A percentile compares a stretch with the other conserved stretches of the same genome.
phyloP scores from a whole-genome alignment of 92 coral and sea anemone genomes.

The Virgularia gustaviana region DNA sequence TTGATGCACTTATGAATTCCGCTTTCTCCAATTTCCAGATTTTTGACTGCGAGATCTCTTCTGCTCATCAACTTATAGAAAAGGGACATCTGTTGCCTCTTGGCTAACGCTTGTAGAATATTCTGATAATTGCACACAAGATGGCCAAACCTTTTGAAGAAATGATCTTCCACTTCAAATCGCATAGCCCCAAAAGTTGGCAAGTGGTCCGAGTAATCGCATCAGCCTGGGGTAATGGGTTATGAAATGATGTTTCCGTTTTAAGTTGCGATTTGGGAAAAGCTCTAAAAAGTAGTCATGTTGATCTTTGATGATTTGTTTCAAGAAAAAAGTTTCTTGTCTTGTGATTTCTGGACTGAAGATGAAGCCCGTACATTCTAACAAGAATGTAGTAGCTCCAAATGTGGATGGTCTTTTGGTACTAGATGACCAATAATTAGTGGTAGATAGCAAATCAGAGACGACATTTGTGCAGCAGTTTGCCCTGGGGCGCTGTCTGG shows the following conservation, averaged over 20 bases:
- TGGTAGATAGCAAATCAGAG: neutral
- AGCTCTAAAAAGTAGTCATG: neutral
- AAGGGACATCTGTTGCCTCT: too few relatives aligned
- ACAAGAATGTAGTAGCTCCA: neutral
- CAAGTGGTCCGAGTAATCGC: conserved; percentile 3
- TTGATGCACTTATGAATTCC: too few relatives aligned
- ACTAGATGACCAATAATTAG: neutral
- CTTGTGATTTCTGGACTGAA: neutral
- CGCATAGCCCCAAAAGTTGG: conserved; percentile 8
- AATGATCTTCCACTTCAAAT: too few relatives aligned
- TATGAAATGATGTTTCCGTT: neutral
- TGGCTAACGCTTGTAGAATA: too few relatives aligned
- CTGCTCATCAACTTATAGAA: too few relatives aligned
- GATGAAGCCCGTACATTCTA: neutral
- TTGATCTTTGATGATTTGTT: neutral
- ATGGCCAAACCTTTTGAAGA: too few relatives aligned
- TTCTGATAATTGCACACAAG: too few relatives aligned
- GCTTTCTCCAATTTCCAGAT: too few relatives aligned
- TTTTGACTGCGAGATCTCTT: too few relatives aligned
- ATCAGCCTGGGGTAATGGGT: neutral
- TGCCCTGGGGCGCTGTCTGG: neutral
- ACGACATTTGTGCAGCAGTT: too few relatives aligned
- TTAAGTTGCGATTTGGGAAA: neutral
- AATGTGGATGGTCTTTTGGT: neutral
- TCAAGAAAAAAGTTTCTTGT: neutral